These are phyloP conservation scores for Seira musarum DNA, from an alignment of 2,888 invertebrate genomes.

Conservation along the genomic window DNA sequence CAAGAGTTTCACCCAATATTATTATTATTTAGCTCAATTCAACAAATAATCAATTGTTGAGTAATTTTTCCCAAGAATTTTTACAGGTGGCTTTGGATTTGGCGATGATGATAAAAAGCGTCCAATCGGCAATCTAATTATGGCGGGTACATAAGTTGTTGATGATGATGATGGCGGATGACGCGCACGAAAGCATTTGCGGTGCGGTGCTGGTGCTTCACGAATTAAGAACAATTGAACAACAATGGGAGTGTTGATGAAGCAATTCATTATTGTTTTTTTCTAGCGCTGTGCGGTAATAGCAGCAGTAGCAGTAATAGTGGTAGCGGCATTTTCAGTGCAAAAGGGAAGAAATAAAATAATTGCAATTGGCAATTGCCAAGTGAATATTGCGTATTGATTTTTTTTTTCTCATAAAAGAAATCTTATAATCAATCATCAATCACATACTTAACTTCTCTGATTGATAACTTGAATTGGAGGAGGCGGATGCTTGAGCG, in stretches of 20 bases:
- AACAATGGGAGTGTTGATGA: neutral
- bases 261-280: neutral
- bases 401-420: neutral
- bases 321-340: neutral
- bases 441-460: slow-evolving; percentile 56
- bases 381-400: neutral
- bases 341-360: slow-evolving; percentile 19
- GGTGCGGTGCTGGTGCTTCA: neutral
- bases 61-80: neutral
- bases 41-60: neutral
- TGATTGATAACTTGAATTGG: slow-evolving; percentile 46
- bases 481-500: neutral
- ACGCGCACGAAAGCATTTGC: neutral
- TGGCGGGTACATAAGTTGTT: neutral
- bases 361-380: neutral
- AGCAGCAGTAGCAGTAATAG: neutral
- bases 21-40: neutral
- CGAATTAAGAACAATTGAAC: neutral
- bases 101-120: neutral
- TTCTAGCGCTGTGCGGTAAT: neutral
- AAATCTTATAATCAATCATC: too few species aligned
- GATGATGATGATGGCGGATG: neutral
- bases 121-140: neutral
- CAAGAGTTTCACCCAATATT: neutral
- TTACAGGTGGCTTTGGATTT: neutral